phyloP scores from a whole-genome alignment of 2,888 invertebrate genomes.

The Chesias legatella region DNA sequence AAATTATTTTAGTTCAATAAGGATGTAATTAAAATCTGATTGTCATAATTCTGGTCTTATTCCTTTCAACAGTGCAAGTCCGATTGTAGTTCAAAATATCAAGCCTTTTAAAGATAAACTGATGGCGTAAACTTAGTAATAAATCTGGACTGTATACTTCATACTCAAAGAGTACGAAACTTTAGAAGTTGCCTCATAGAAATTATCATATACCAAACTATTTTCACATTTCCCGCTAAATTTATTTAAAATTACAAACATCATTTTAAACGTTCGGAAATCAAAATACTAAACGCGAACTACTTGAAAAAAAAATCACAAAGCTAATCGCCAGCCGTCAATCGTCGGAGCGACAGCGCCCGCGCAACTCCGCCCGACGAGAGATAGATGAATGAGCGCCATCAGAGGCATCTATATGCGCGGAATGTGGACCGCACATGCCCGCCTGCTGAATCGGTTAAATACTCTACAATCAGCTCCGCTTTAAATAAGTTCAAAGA shows the following conservation, averaged over 20 bases:
- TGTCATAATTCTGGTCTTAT: no score
- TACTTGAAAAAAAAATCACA: conserved; percentile 31
- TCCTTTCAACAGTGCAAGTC: no score
- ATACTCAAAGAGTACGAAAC: no score
- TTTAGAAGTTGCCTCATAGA: no score
- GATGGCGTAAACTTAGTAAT: no score
- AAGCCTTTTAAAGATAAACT: no score
- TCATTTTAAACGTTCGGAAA: conserved; percentile 20
- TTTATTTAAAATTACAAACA: conserved; percentile 2
- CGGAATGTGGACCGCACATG: conserved; percentile 35
- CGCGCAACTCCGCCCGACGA: conserved; percentile 41
- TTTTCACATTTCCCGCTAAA: conserved; percentile 2
- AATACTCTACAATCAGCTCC: conserved; percentile 1
- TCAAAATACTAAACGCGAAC: conserved; percentile 24
- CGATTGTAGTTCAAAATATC: no score
- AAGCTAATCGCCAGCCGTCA: conserved; percentile 41
- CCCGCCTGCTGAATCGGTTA: conserved; percentile 12
- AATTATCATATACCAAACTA: no score
- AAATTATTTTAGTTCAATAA: no score
- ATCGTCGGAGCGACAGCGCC: conserved; percentile 38
- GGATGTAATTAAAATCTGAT: no score
- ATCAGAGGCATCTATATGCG: conserved; percentile 33
- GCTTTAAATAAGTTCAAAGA: background rate
- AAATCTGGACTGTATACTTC: no score
- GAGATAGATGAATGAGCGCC: conserved; percentile 61